Conservation (phyloP, 2,888 invertebrate species). For the Hedya salicella region DNA sequence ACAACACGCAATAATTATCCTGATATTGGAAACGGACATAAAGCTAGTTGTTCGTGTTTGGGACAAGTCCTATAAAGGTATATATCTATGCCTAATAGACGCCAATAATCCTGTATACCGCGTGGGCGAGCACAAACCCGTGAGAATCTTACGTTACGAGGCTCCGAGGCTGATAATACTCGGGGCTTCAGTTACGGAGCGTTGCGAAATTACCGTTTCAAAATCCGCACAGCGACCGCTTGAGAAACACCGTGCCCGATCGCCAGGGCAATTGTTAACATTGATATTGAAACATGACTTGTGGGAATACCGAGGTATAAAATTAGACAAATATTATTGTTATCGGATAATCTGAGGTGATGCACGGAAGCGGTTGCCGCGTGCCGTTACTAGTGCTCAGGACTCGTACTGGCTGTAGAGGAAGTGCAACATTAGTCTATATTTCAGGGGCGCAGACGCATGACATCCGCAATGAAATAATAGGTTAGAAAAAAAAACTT, state of each 20-base stretch:
- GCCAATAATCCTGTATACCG: constrained; percentile 57
- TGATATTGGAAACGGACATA: constrained; percentile 23
- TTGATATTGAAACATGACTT: constrained; percentile 51
- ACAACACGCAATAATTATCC: constrained; percentile 35
- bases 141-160: constrained; percentile 58
- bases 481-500: not conserved
- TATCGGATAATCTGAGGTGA: constrained; percentile 31
- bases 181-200: constrained; percentile 49
- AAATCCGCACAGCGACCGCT: constrained; percentile 52
- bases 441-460: constrained; percentile 10
- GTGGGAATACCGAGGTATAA: constrained; percentile 44
- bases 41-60: constrained; percentile 6
- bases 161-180: constrained; percentile 44
- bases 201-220: constrained; percentile 60
- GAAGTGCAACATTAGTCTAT: constrained; percentile 35
- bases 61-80: constrained; percentile 30
- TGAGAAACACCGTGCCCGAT: constrained; percentile 45
- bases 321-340: constrained; percentile 45
- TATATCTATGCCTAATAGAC: constrained; percentile 59
- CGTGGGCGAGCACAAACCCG: constrained; percentile 57
- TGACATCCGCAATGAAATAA: constrained; percentile 30
- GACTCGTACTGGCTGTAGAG: constrained; percentile 23
- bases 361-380: constrained; percentile 26
- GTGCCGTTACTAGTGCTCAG: constrained; percentile 22
- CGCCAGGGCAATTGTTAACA: constrained; percentile 50